Conservation (phyloP, 2,888 invertebrate genomes). For the Beris morrisii region DNA sequence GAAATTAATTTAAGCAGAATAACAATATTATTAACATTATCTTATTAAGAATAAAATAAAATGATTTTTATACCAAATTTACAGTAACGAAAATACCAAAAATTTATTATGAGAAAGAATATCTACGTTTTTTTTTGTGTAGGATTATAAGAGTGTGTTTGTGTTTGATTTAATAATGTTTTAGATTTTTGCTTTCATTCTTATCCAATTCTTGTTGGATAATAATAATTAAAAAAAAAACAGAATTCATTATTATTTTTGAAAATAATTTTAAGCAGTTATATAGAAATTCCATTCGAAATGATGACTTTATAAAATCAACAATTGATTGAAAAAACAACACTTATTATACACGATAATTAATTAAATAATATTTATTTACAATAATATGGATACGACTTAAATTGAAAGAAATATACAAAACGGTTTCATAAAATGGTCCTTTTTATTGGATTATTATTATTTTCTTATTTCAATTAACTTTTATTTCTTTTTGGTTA, state of each 20-base stretch:
- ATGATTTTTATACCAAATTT: conserved; percentile 15
- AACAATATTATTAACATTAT: not conserved
- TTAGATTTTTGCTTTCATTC: conserved; percentile 6
- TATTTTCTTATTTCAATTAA: too few relatives aligned
- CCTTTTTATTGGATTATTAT: too few relatives aligned
- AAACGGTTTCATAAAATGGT: too few relatives aligned
- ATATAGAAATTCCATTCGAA: conserved; percentile 24
- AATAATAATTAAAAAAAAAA: conserved; percentile 8
- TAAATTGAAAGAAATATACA: not conserved
- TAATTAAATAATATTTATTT: conserved; percentile 24
- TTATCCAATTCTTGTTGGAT: not conserved
- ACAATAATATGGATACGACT: conserved; percentile 1
- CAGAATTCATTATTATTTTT: not conserved
- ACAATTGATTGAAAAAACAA: conserved; percentile 26
- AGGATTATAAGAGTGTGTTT: conserved; percentile 18
- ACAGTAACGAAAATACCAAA: conserved; percentile 5
- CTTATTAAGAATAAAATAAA: not conserved
- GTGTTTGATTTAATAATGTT: conserved; percentile 4
- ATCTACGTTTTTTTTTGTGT: conserved; percentile 18
- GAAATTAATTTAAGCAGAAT: conserved; percentile 4
- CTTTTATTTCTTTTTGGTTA: too few relatives aligned
- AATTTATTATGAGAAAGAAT: conserved; percentile 3
- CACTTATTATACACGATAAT: conserved; percentile 6
- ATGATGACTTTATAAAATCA: conserved; percentile 6
- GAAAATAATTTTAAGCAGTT: conserved; percentile 1